phyloP scores from a whole-genome alignment of 1,140 invertebrate genomes.

The Doryteuthis pealeii region DNA sequence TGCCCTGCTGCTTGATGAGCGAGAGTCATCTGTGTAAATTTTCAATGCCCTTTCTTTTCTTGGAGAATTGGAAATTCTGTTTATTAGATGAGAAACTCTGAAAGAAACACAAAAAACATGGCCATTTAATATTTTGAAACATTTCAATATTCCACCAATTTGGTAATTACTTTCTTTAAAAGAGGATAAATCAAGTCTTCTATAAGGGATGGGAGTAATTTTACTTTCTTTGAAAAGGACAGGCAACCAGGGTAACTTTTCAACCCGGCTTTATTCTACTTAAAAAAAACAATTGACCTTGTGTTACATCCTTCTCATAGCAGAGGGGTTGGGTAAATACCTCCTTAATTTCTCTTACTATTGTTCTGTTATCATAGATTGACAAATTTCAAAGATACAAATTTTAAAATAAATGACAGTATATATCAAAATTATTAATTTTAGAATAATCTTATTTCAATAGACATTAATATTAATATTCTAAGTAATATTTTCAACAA shows the following conservation, averaged over 20 bases:
- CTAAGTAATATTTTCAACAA: too few relatives aligned
- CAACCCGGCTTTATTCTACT: neutral
- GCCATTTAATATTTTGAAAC: too few relatives aligned
- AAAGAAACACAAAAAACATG: slow-evolving; percentile 19
- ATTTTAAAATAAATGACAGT: too few relatives aligned
- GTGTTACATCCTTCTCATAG: too few relatives aligned
- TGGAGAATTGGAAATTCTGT: slow-evolving; percentile 58
- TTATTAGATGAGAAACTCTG: slow-evolving; percentile 44
- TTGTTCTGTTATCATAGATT: too few relatives aligned
- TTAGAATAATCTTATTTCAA: too few relatives aligned
- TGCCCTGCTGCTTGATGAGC: slow-evolving; percentile 5
- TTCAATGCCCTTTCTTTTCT: slow-evolving; percentile 73
- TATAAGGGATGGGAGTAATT: neutral
- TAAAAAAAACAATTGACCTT: too few relatives aligned
- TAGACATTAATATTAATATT: too few relatives aligned
- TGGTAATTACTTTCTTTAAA: neutral
- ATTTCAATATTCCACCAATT: neutral
- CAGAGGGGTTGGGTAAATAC: too few relatives aligned
- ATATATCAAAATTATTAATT: too few relatives aligned
- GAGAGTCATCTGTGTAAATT: slow-evolving; percentile 69
- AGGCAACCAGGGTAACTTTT: neutral
- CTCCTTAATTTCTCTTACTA: too few relatives aligned
- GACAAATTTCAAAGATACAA: too few relatives aligned
- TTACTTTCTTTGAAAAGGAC: neutral
- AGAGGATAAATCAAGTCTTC: neutral